Evolutionary conservation across 2,797 vertebrate genomes (phyloP).

Genomic region (Notolabrus celidotus): DNA sequence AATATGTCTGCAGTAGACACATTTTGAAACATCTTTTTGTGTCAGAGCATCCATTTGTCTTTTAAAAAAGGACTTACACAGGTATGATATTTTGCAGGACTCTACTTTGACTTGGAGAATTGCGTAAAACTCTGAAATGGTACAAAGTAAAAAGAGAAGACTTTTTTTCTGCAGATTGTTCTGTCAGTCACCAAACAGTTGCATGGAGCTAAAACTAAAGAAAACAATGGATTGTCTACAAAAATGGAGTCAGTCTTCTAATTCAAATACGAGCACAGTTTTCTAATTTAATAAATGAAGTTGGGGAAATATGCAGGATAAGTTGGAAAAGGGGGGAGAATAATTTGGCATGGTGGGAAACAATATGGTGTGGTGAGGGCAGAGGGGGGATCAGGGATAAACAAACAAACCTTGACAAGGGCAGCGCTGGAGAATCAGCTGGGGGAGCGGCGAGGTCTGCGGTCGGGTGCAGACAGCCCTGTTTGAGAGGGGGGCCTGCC

Average conservation of each 20-base stretch:
- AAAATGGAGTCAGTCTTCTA: slow-evolving; percentile 62
- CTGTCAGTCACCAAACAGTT: slow-evolving; percentile 31
- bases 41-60: not conserved
- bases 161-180: slow-evolving; percentile 22
- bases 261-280: slow-evolving; percentile 66
- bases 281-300: slow-evolving; percentile 79
- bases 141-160: slow-evolving; percentile 29
- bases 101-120: not conserved
- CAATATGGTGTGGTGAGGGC: slow-evolving; percentile 67
- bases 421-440: slow-evolving; percentile 75
- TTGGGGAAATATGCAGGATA: slow-evolving; percentile 79
- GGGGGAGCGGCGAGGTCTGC: slow-evolving; percentile 75
- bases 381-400: slow-evolving; percentile 73
- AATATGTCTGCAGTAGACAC: slow-evolving; percentile 42
- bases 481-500: slow-evolving; percentile 78
- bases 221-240: slow-evolving; percentile 50
- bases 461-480: slow-evolving; percentile 75
- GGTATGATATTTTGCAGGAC: slow-evolving; percentile 7
- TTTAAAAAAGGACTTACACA: slow-evolving; percentile 17
- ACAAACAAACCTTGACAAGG: slow-evolving; percentile 85
- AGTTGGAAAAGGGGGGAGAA: slow-evolving; percentile 68
- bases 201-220: slow-evolving; percentile 32
- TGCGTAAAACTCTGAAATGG: not conserved
- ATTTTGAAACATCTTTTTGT: slow-evolving; percentile 14
- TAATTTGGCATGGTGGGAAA: slow-evolving; percentile 74